Conservation (phyloP, 2,113 vertebrate species). For the Epinephelus moara region DNA sequence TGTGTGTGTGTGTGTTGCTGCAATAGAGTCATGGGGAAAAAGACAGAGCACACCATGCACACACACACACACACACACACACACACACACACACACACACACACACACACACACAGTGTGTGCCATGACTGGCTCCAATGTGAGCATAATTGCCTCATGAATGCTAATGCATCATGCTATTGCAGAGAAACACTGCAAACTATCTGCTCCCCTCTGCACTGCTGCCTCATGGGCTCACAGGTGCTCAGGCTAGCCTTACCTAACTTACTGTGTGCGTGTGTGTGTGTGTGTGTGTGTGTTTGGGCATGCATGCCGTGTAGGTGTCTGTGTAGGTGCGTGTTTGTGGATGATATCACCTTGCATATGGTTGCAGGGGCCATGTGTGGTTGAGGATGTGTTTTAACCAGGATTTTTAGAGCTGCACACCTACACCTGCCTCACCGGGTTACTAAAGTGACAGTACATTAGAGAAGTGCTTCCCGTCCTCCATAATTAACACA, state of each 20-base stretch:
- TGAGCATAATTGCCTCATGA: conserved; percentile 66
- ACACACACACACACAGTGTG: background rate
- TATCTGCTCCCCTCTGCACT: conserved; percentile 15
- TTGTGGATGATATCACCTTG: conserved; percentile 72
- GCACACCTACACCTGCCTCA: conserved; percentile 67
- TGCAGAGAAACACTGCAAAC: conserved; percentile 68
- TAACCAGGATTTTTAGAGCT: conserved; percentile 45
- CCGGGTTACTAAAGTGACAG: conserved; percentile 21
- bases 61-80: background rate
- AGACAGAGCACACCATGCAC: background rate
- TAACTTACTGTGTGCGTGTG: conserved; percentile 46
- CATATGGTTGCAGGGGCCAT: conserved; percentile 54
- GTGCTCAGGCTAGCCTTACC: conserved; percentile 51
- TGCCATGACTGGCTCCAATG: conserved; percentile 29
- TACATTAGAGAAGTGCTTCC: conserved; percentile 37
- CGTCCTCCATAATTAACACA: conserved; percentile 23
- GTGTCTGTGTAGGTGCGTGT: conserved; percentile 68
- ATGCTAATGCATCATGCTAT: conserved; percentile 72
- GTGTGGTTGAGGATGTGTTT: conserved; percentile 58
- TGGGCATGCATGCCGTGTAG: conserved; percentile 37
- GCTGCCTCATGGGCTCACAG: conserved; percentile 52
- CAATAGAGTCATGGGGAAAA: conserved; percentile 7
- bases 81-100: background rate
- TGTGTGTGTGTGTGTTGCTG: background rate
- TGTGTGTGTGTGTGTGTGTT: conserved; percentile 37